Evolutionary conservation across 1,140 invertebrate genomes (phyloP).

Genomic region (Helicoverpa armigera): DNA sequence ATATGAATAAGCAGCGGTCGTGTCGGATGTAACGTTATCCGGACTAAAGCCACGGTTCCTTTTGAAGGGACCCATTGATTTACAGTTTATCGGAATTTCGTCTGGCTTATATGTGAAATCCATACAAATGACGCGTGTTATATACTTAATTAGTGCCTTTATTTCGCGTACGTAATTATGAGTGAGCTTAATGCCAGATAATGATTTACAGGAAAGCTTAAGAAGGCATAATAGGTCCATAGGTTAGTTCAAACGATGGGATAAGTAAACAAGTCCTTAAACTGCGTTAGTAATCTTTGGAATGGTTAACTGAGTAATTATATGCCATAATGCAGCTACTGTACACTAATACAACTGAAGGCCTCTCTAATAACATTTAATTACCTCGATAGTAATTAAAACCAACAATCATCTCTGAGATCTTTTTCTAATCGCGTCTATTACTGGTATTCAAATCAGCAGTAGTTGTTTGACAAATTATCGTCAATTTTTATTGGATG

Average conservation of each 20-base stretch:
- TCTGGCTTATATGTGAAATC: conserved; percentile 35
- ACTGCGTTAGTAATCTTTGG: conserved; percentile 1
- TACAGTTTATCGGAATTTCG: conserved; percentile 44
- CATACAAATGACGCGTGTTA: conserved; percentile 22
- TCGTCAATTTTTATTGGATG: conserved; percentile 39
- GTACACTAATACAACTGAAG: conserved; percentile 26
- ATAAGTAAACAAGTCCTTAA: conserved; percentile 9
- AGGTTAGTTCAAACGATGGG: conserved; percentile 17
- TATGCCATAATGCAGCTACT: conserved; percentile 1
- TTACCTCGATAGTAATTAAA: conserved; percentile 25
- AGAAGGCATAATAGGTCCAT: conserved; percentile 2
- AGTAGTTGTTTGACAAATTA: conserved; percentile 46
- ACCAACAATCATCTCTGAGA: conserved; percentile 20
- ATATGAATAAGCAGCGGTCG: conserved; percentile 17
- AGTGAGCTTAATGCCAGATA: background rate
- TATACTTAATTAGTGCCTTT: conserved; percentile 33
- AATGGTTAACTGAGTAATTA: conserved; percentile 15
- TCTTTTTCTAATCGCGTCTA: conserved; percentile 41
- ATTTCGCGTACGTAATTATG: background rate
- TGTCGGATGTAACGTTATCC: conserved; percentile 44
- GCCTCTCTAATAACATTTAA: conserved; percentile 36
- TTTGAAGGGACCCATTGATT: conserved; percentile 43
- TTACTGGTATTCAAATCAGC: conserved; percentile 43
- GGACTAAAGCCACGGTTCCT: conserved; percentile 32
- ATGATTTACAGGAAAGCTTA: background rate